Base-by-base conservation (phyloP, 2,113 vertebrate genomes). In the Myrmecophaga tridactyla region DNA sequence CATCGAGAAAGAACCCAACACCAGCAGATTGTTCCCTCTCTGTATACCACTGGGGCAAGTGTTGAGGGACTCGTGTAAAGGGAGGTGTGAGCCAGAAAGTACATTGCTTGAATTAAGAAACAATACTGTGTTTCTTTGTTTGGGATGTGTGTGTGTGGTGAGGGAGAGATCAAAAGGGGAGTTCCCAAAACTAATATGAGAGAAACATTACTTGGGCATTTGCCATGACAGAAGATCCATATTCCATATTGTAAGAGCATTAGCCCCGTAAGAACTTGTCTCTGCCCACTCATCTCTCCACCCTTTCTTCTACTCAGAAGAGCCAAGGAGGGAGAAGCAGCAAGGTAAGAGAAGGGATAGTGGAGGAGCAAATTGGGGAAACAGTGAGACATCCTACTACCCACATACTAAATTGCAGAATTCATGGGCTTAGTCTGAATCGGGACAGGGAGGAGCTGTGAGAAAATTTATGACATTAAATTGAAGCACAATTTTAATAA, bases 1-100 rank as follows among this genome's bases (percentile, higher is more conserved):
- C 95, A 97, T 83, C 4, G 7, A 69, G 89, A 96, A 94, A 65
- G 94, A 96, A 96, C 20, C 75, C 85, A 20, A n/a, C 82, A 34
- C 75, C 77, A 69, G 91, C 9, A 51, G 21, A 34, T 18, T 31
- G 88, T 62, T 94, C 60, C 67, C 67, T 89, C 20, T 3, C 88
- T 89, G 92, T 89, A n/a, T 70, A 89, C 69, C 1, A 11, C 23
- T 36, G 56, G 82, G 77, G 56, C 77, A 77, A 88, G n/a, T 83
- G 20, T 13, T 48, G 69, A 91, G 86, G n/a, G 80, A 84, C 43
- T 53, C 73, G 25, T 77, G 23, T 39, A 69, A 92, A 70, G 67
- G 67, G 56, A 69, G 73, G 17, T 39, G 18, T 87, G 62, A 86
- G 62, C 82, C 86, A 56, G 39, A 65, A 86, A 48, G 31, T 48